Evolutionary conservation across 2,888 invertebrate species (phyloP).

Genomic region (Pherbina coryleti): DNA sequence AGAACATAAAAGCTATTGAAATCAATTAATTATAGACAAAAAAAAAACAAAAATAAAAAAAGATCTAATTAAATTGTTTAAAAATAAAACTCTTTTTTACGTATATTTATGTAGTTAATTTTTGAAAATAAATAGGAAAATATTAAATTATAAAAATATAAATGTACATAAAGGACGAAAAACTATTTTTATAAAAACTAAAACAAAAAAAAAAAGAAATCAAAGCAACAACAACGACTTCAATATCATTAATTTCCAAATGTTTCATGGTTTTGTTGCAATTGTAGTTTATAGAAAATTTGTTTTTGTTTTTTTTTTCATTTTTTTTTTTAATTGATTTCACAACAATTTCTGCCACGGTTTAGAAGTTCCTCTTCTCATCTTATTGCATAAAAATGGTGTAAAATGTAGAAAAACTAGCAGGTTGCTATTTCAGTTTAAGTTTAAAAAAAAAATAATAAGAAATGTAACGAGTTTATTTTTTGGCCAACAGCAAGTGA

Average conservation of each 20-base stretch:
- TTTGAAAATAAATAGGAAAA: too few species aligned
- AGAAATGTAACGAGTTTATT: not conserved
- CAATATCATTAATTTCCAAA: not conserved
- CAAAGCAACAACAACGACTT: not conserved
- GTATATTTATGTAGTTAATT: too few species aligned
- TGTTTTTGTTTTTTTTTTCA: not conserved
- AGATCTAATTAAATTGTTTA: too few species aligned
- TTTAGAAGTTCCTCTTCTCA: constrained; percentile 41
- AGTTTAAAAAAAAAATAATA: not conserved
- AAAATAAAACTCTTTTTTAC: too few species aligned
- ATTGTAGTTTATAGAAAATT: not conserved
- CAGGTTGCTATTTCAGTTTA: not conserved
- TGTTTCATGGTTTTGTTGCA: not conserved
- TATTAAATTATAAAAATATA: too few species aligned
- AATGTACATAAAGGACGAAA: too few species aligned
- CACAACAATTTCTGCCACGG: constrained; percentile 33
- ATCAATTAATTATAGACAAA: too few species aligned
- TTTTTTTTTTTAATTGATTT: not conserved
- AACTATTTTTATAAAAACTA: not conserved
- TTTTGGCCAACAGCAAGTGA: not conserved
- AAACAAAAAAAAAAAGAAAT: not conserved
- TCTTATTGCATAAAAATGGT: not conserved
- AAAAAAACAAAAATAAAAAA: too few species aligned
- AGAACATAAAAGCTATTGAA: too few species aligned
- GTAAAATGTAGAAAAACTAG: not conserved